Percentiles rank a stretch among this genome's conserved stretches.
These are phyloP conservation scores for Notamacropus eugenii DNA, from an alignment of 2,797 vertebrate genomes.

Conservation along the genomic window DNA sequence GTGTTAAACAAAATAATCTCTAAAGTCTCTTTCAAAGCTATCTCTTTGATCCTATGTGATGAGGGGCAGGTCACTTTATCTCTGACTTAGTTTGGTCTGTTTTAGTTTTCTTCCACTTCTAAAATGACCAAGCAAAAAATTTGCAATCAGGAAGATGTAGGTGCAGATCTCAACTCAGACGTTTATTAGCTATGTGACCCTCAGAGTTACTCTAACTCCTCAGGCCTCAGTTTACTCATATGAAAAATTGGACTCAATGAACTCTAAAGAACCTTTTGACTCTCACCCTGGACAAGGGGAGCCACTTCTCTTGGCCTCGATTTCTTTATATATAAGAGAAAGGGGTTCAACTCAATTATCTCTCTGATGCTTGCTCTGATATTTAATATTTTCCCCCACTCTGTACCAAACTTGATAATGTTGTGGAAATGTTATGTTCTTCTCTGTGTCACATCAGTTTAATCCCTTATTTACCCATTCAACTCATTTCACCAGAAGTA, in stretches of 20 bases:
- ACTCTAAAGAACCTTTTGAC: background rate
- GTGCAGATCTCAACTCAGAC: background rate
- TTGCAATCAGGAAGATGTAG: background rate
- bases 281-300: background rate
- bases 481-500: background rate
- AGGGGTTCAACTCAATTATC: background rate
- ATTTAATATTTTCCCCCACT: background rate
- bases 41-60: background rate
- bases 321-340: background rate
- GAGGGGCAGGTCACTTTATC: background rate
- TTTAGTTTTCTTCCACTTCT: background rate
- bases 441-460: background rate
- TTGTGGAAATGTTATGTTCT: background rate
- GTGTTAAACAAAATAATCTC: background rate
- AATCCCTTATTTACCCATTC: slow-evolving; percentile 13
- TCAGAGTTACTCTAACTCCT: background rate
- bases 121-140: background rate
- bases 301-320: background rate
- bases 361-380: background rate
- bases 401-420: background rate
- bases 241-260: background rate
- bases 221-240: background rate
- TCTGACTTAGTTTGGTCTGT: background rate
- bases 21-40: background rate
- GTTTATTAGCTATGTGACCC: background rate